These are phyloP conservation scores for Orussus abietinus DNA, from an alignment of 1,140 invertebrate species.

Conservation along the genomic window DNA sequence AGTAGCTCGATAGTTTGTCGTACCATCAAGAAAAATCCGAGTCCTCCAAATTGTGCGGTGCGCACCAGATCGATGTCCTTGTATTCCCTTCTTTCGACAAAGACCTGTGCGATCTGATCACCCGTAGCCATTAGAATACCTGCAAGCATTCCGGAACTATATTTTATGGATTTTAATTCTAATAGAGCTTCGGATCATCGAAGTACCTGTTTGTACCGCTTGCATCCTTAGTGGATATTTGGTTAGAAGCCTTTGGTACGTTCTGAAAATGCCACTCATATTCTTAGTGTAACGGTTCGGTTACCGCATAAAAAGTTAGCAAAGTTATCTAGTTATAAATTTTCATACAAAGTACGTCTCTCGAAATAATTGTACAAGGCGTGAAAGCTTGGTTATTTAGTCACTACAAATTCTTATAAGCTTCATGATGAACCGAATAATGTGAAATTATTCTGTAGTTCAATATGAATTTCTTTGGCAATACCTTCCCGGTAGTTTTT, in stretches of 20 bases:
- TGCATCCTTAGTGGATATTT: constrained; percentile 41
- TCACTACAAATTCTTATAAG: no score
- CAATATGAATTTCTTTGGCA: no score
- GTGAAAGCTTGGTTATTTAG: no score
- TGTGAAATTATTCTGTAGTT: no score
- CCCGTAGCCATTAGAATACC: constrained; percentile 58
- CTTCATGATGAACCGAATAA: no score
- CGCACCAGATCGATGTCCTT: constrained; percentile 48
- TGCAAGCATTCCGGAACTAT: constrained; percentile 23
- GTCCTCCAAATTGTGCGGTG: constrained; percentile 50
- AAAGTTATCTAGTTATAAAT: neutral
- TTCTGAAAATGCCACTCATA: constrained; percentile 32
- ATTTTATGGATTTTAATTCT: neutral
- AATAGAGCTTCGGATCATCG: constrained; percentile 8
- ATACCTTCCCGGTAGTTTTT: no score
- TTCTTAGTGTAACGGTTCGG: constrained; percentile 8
- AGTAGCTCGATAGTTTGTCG: constrained; percentile 33
- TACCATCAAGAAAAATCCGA: constrained; percentile 52
- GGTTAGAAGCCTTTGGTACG: constrained; percentile 30
- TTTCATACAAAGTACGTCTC: neutral
- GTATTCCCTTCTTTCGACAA: constrained; percentile 51
- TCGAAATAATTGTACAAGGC: no score
- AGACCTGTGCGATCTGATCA: constrained; percentile 57
- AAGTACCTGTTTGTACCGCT: constrained; percentile 44
- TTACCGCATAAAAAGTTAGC: neutral